Evolutionary conservation across 2,888 invertebrate species (phyloP), one percentile per base, ranked within the genome.

Genomic region (Trypoxylon attenuatum): DNA sequence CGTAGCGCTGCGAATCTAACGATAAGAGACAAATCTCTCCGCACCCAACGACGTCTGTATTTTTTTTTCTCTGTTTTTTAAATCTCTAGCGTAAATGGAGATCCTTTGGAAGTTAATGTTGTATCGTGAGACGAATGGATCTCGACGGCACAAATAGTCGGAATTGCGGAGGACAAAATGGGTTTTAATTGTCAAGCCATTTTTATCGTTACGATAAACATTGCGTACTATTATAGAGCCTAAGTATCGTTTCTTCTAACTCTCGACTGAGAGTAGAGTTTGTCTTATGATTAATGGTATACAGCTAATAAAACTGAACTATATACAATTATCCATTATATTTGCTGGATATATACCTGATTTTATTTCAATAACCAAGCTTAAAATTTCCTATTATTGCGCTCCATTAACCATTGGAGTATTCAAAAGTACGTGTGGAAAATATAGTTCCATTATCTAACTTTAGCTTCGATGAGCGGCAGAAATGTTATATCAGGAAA

Each of bases 201-300:
- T 46, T 46, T 13, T 46, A 16, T 46, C 27, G 8, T 13, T 46
- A n/a, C 27, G 15, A 27, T 25, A n/a, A 16, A n/a, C 15, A 27
- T 25, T 15, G 46, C 15, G 13, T 5, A 23, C 10, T 46, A 46
- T 25, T 46, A 56, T 64, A 68, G 70, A 71, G 74, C 71, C 74
- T 72, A 74, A 72, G 62, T 72, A 72, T 50, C 49, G 58, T 69
- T 53, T 68, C 67, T n/a, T 23, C 23, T 2, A 6, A 46, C 25
- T n/a, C 27, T 25, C 15, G 13, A 46, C 16, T 27, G 27, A 15
- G 27, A 15, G 25, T 13, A 45, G 22, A 45, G 15, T 46, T 46
- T 46, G 27, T 46, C 27, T 25, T 27, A 15, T 27, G 27, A 25
- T 27, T 46, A 46, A 46, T 25, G 5, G 15, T 8, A 46, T 15